These are phyloP conservation scores for Oryzias celebensis DNA, from an alignment of 2,113 vertebrate genomes.

Conservation along the genomic window DNA sequence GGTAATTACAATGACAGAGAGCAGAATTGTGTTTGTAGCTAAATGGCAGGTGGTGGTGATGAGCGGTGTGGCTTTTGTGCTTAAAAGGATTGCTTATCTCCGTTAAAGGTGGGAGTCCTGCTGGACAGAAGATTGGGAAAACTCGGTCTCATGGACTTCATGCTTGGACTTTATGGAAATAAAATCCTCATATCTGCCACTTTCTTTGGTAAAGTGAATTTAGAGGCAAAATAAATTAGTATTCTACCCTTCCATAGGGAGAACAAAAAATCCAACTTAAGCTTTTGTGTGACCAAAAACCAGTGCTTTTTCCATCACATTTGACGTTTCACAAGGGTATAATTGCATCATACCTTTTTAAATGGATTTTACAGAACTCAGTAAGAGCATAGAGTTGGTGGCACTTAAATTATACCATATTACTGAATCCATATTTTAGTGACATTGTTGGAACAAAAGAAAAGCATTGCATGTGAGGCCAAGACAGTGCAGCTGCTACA, in stretches of 20 bases:
- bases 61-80: constrained; percentile 59
- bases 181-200: constrained; percentile 48
- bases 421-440: background rate
- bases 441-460: background rate
- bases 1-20: constrained; percentile 66
- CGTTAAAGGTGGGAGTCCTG: constrained; percentile 56
- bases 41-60: constrained; percentile 68
- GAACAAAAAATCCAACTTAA: constrained; percentile 9
- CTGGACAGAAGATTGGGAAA: constrained; percentile 68
- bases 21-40: constrained; percentile 56
- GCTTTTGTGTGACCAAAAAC: constrained; percentile 15
- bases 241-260: constrained; percentile 15
- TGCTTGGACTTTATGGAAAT: constrained; percentile 18
- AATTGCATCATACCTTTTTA: constrained; percentile 69
- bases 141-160: constrained; percentile 30
- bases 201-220: constrained; percentile 55
- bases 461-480: constrained; percentile 28
- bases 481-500: constrained; percentile 36
- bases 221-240: constrained; percentile 42
- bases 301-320: constrained; percentile 43
- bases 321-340: constrained; percentile 52
- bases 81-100: constrained; percentile 46
- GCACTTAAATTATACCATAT: constrained; percentile 10
- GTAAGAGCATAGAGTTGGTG: constrained; percentile 41
- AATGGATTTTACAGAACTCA: constrained; percentile 58